Evolutionary conservation across 2,888 invertebrate genomes (phyloP), one percentile per base, ranked within the genome.

Genomic region (Dexiosoma caninum): DNA sequence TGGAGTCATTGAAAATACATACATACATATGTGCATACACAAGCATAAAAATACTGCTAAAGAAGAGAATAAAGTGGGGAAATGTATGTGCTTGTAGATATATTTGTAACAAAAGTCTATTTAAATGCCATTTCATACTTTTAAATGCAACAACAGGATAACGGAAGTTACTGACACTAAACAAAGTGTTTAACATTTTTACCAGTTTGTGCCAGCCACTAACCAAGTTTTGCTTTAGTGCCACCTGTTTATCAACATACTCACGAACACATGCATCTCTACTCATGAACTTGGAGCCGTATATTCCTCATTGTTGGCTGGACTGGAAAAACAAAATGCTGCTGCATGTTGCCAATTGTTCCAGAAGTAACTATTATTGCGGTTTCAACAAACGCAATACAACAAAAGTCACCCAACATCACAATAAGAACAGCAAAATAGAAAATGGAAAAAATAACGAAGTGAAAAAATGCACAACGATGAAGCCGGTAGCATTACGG

Each of bases 101-200:
- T 59, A 37, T 72, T 40, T 76, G 67, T 55, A 72, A 64, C 67
- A 72, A 72, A 81, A 77, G 77, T 81, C 78, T 78, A 69, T 81
- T 81, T 77, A 81, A 72, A 77, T 78, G 78, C 72, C 72, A 78
- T 81, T 81, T 72, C 23, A 81, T 81, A 64, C 69, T 77, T 81
- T 77, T 67, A 81, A 77, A 81, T 77, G 64, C 72, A 77, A 77
- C 46, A 70, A 81, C 76, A 81, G 83, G 83, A 83, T 64, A 83
- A 83, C 84, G 87, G 87, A 86, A 87, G 86, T 85, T 83, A 86
- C 87, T 88, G 87, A 87, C 88, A 88, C 87, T 84, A 84, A 86
- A 88, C 88, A 88, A 88, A 87, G 87, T 88, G 88, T 88, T 88
- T 87, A 88, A 88, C 88, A 88, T 88, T 88, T 78, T 66, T 78